Base-by-base conservation (phyloP, 2,113 vertebrate genomes). In the Tachycineta bicolor region DNA sequence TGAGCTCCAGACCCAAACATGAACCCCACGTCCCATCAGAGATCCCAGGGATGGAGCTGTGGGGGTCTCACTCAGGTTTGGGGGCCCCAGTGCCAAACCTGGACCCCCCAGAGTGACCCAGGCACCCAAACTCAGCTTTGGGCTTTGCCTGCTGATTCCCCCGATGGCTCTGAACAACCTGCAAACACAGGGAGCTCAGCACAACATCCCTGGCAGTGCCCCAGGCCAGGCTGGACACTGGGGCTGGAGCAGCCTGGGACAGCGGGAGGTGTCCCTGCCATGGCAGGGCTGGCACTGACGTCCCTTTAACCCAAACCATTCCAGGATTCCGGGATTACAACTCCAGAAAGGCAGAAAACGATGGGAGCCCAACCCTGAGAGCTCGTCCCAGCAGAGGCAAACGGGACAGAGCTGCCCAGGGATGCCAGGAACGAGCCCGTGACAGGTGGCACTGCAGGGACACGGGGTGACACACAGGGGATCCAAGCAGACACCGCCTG, bases 391-490 rank as follows among this genome's bases (percentile, higher is more conserved):
- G 50, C 3, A 3, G 24, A 58, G 52, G 52, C 15, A 20, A n/a
- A 41, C 0, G 23, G 29, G 60, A 26, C 59, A 65, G 50, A 12
- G 5, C 18, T 15, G 26, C 14, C 69, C 58, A 22, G 58, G 47
- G 39, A 2, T 4, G 15, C 2, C 70, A 33, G 53, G 34, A 13
- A 22, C 29, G 29, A 50, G 2, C 37, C 67, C 0, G 6, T 16
- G 46, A 11, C 23, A 23, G 70, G 14, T 20, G 43, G 12, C 60
- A 56, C 60, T 8, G 29, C 15, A 11, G 10, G n/a, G 60, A n/a
- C 50, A 47, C 1, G 0, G 9, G 1, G 0, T 11, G 60, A 34
- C 71, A 75, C 60, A 5, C 4, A 6, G 5, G 8, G 41, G 19
- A 26, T 3, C 50, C n/a, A 3, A 15, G 24, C n/a, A 24, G 23